Evolutionary conservation across 2,888 invertebrate genomes (phyloP).

Genomic region (Athetis lepigone): DNA sequence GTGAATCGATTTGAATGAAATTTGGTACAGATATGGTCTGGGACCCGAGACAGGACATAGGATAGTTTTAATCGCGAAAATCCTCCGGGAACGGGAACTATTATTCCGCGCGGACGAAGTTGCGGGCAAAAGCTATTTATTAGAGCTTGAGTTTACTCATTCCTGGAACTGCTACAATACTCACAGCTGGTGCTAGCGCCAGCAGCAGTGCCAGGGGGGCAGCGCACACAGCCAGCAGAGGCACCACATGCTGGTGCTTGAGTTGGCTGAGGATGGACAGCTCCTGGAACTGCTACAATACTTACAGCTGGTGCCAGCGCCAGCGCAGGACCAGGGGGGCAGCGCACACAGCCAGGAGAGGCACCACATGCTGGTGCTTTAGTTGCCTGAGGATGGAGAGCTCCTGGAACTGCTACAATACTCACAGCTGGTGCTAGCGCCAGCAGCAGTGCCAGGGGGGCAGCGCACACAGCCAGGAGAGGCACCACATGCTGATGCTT

Average conservation of each 20-base stretch:
- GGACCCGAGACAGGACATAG: too few relatives aligned
- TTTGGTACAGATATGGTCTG: too few relatives aligned
- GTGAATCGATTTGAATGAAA: too few relatives aligned
- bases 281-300: neutral
- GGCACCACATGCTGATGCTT: conserved; percentile 98
- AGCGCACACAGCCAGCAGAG: conserved; percentile 96
- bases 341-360: conserved; percentile 96
- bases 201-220: conserved; percentile 96
- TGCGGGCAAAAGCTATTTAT: too few relatives aligned
- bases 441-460: conserved; percentile 96
- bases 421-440: conserved; percentile 86
- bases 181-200: too few relatives aligned
- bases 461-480: conserved; percentile 96
- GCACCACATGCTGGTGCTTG: conserved; percentile 97
- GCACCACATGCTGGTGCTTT: conserved; percentile 97
- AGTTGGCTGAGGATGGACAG: conserved; percentile 94
- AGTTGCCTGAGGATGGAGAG: conserved; percentile 96
- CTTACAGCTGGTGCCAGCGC: conserved; percentile 94
- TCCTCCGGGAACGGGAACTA: too few relatives aligned
- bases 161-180: too few relatives aligned
- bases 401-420: too few relatives aligned
- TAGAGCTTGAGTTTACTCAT: too few relatives aligned
- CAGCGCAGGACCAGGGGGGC: conserved; percentile 96
- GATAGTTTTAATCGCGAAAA: too few relatives aligned
- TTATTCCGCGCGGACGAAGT: too few relatives aligned